Evolutionary conservation across 92 coral and sea anemone genomes (phyloP), one percentile per base, ranked within the genome.

Genomic region (Muricea muricata): DNA sequence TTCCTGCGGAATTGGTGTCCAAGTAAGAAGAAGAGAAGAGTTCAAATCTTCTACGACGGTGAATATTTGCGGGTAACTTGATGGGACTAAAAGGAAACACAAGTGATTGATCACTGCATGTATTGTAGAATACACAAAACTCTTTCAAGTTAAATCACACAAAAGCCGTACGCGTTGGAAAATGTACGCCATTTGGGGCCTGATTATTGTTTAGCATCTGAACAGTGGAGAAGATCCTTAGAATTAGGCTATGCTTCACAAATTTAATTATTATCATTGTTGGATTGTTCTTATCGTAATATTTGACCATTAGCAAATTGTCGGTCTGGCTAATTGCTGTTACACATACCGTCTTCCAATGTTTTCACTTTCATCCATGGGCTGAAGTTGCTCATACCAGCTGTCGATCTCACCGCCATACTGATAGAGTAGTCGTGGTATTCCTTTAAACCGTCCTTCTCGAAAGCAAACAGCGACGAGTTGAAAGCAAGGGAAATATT

Each of bases 1-100:
- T 54, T 90, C 87, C 12, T 55, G 32, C 50, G 92, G 95, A 39
- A 94, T 89, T 79, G 91, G 90, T 29, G 77, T 77, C 98, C 98
- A 94, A 65, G 75, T 92, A 24, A 94, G 84, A 33, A 94, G 56
- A n/a, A 94, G 93, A 39, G 90, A 67, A 41, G 85, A 87, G 40
- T 90, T 89, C 41, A 90, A 85, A 46, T 80, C 80, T 45, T 88
- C 85, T 28, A 89, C 87, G 9, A 89, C 91, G 25, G 91, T 84
- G 23, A 94, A 42, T 11, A 85, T 58, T 39, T 89, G 76, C 13
- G 98, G 95, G 33, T 92, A 84, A 18, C 75, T 68, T 41, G 90
- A 87, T 28, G 98, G 98, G 3, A 94, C 98, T 94, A 69, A 14
- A n/a, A 78, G 7, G 12, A 12, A 37, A 30, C 24, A 52, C 60